Evolutionary conservation across 2,113 vertebrate species (phyloP).

Genomic region (Trochalopteron elliotii): DNA sequence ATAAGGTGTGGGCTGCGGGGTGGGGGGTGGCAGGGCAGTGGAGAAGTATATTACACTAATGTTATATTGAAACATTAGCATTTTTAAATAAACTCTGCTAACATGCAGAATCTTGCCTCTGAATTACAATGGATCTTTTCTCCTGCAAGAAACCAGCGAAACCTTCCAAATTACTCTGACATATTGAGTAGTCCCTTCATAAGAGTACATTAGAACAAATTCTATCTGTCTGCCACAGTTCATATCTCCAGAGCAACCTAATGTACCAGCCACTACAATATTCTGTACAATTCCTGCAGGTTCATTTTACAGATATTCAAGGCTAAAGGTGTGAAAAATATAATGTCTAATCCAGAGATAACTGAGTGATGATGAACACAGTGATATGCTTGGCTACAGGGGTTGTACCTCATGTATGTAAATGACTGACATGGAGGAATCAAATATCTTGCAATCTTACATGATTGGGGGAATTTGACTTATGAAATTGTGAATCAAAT

Average conservation of each 20-base stretch:
- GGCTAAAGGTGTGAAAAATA: conserved; percentile 10
- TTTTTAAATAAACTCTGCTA: neutral
- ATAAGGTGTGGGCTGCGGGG: rapidly evolving
- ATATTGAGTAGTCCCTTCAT: neutral
- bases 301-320: neutral
- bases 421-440: neutral
- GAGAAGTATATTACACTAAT: neutral
- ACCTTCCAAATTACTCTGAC: neutral
- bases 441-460: neutral
- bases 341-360: neutral
- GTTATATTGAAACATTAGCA: neutral
- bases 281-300: neutral
- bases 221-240: neutral
- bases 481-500: neutral
- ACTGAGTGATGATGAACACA: neutral
- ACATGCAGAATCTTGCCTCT: neutral
- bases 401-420: neutral
- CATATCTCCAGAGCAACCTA: neutral
- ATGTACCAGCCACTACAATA: neutral
- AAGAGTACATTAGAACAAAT: neutral
- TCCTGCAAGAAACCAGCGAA: neutral
- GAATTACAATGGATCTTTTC: neutral
- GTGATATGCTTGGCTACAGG: neutral
- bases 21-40: rapidly evolving
- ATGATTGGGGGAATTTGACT: neutral